Percentiles rank a stretch among this genome's conserved stretches.
These are phyloP conservation scores for Megaptera novaeangliae DNA, from an alignment of 2,113 vertebrate genomes.

Conservation along the genomic window DNA sequence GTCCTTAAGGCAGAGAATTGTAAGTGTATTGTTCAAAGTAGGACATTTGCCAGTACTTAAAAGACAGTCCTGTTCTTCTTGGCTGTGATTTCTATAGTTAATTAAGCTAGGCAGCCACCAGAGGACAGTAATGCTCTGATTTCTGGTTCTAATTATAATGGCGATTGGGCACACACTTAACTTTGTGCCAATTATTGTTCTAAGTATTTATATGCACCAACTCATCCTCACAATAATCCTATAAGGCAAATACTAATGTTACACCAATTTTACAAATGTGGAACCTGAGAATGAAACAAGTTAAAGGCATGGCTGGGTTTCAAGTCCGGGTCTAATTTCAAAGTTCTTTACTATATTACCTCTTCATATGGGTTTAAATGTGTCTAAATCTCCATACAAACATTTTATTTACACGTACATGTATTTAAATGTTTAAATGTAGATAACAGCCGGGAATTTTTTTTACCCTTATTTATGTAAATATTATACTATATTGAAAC, in stretches of 20 bases:
- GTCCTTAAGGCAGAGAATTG: not conserved
- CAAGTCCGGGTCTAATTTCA: not conserved
- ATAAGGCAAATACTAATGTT: not conserved
- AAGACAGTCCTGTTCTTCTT: not conserved
- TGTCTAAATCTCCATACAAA: not conserved
- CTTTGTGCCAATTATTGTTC: not conserved
- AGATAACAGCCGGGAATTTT: not conserved
- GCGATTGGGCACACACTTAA: not conserved
- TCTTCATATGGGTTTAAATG: not conserved
- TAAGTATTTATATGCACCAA: not conserved
- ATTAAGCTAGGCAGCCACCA: not conserved
- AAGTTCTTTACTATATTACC: not conserved
- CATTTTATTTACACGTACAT: not conserved
- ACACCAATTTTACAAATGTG: not conserved
- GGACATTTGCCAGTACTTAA: not conserved
- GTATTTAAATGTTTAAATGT: not conserved
- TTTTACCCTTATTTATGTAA: not conserved
- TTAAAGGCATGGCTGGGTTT: not conserved
- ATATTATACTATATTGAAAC: not conserved
- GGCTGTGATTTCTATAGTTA: not conserved
- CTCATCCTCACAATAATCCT: not conserved
- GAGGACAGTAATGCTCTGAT: not conserved
- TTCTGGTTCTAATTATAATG: not conserved
- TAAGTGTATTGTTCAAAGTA: not conserved
- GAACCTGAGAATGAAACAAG: not conserved